Evolutionary conservation across 1,140 invertebrate species (phyloP).

Genomic region (Caenorhabditis brenneri): DNA sequence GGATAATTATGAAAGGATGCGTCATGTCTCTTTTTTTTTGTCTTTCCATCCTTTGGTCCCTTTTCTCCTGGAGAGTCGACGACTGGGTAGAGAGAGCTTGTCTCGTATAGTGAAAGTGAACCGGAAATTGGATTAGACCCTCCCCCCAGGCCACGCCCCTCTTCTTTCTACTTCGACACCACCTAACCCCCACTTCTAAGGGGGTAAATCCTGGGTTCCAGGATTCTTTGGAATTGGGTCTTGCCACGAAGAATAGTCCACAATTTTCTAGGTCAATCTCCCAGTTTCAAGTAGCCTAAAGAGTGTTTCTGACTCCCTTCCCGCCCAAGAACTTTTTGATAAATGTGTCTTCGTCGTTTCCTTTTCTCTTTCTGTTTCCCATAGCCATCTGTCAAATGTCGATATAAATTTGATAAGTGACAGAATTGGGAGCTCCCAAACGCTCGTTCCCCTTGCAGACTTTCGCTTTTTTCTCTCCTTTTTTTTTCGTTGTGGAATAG

Average conservation of each 20-base stretch:
- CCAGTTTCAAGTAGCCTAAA: no score
- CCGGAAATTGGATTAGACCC: conserved; percentile 33
- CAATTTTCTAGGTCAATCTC: no score
- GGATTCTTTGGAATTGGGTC: no score
- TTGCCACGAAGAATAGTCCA: no score
- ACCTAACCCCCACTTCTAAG: no score
- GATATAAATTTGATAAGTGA: conserved; percentile 23
- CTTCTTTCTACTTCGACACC: neutral
- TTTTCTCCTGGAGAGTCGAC: neutral
- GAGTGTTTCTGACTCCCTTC: no score
- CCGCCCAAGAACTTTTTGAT: neutral
- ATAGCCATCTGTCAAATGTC: conserved; percentile 13
- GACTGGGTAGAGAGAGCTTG: no score
- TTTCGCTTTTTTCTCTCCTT: neutral
- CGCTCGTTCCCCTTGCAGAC: neutral
- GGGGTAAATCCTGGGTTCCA: no score
- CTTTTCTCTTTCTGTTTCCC: neutral
- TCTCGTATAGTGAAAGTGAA: no score
- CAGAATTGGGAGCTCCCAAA: neutral
- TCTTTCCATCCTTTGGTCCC: neutral
- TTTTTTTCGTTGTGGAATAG: neutral
- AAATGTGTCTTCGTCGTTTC: no score
- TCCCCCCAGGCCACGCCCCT: no score
- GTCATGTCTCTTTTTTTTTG: neutral
- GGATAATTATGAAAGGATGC: neutral